Conservation (phyloP, 2,113 vertebrate genomes). For the Gallinago jamesoni region DNA sequence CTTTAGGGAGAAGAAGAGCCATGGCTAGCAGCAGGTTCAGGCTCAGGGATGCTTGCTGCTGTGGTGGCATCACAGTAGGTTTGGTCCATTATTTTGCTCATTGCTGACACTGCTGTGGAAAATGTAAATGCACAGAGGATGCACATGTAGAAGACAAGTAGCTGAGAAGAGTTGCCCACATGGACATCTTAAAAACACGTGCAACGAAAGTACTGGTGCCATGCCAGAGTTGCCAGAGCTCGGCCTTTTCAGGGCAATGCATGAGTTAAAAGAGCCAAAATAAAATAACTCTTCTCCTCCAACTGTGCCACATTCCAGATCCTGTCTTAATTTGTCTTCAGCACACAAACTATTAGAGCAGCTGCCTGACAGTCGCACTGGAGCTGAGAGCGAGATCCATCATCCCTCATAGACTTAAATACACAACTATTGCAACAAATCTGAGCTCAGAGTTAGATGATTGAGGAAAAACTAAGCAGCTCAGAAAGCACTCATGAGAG, state of each 20-base stretch:
- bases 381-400: background rate
- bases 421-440: background rate
- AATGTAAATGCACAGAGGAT: background rate
- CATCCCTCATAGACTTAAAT: background rate
- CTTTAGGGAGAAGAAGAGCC: background rate
- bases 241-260: background rate
- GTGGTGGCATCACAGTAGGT: background rate
- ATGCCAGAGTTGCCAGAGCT: background rate
- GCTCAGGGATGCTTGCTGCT: background rate
- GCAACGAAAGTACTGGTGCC: background rate
- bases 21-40: fast-evolving
- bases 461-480: background rate
- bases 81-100: background rate
- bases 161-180: background rate
- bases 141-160: background rate
- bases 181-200: background rate
- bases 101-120: background rate
- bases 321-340: background rate
- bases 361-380: background rate
- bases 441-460: background rate
- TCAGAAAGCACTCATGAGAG: background rate
- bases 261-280: background rate
- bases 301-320: background rate
- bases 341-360: background rate
- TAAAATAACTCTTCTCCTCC: background rate